A percentile compares a stretch with the other conserved stretches of the same genome.
Evolutionary conservation across 1,140 invertebrate species (phyloP).

Genomic region (Drosophila sechellia): DNA sequence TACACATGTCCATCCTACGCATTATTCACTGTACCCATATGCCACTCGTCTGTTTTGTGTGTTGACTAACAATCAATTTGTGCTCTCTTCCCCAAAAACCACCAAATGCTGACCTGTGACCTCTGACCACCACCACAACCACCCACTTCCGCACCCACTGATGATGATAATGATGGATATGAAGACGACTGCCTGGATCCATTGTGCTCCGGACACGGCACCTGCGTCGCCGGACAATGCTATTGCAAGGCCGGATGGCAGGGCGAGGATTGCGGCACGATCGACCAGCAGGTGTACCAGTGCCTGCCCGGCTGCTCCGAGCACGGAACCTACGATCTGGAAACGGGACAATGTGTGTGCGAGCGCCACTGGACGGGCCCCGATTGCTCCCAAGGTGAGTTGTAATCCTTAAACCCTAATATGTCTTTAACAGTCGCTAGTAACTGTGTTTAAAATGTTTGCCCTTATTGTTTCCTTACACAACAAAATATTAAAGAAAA

Average conservation of each 20-base stretch:
- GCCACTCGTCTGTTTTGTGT: constrained; percentile 19
- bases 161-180: constrained; percentile 9
- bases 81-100: constrained; percentile 25
- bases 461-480: not conserved
- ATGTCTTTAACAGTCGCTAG: not conserved
- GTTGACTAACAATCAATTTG: constrained; percentile 65
- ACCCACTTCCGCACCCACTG: not conserved
- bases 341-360: constrained; percentile 93
- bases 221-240: constrained; percentile 96
- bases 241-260: constrained; percentile 98
- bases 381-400: constrained; percentile 94
- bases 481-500: too few species aligned
- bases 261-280: constrained; percentile 93
- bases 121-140: constrained; percentile 2
- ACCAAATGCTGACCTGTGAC: constrained; percentile 16
- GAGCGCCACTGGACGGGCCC: constrained; percentile 95
- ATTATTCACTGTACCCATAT: constrained; percentile 11
- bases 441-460: not conserved
- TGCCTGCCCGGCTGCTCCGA: constrained; percentile 96
- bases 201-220: constrained; percentile 95
- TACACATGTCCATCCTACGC: not conserved
- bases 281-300: constrained; percentile 94
- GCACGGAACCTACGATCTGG: constrained; percentile 95
- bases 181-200: constrained; percentile 93
- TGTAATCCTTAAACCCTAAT: not conserved